Percentiles rank a stretch among this genome's conserved stretches.
phyloP scores from a whole-genome alignment of 2,797 vertebrate genomes.

The Spheniscus humboldti region DNA sequence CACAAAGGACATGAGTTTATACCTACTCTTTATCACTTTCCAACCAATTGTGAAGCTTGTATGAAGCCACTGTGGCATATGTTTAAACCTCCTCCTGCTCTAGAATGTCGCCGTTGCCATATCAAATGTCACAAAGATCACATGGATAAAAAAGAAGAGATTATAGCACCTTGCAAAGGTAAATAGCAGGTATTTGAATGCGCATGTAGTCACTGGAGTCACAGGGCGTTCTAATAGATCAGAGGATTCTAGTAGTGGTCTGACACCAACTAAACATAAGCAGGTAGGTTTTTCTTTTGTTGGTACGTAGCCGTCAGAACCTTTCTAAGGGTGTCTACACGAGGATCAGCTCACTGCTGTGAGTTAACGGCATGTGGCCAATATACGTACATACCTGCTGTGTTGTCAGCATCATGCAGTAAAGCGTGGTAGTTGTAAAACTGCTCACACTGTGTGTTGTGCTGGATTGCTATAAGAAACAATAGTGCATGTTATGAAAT shows the following conservation, averaged over 20 bases:
- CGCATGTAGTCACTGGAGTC: background rate
- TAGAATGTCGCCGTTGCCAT: conserved; percentile 95
- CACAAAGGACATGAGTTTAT: conserved; percentile 98
- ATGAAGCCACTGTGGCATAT: conserved; percentile 92
- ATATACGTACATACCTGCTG: fast-evolving
- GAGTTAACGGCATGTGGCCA: background rate
- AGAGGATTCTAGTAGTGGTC: background rate
- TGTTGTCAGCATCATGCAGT: background rate
- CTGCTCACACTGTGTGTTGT: background rate
- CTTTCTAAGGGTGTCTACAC: background rate
- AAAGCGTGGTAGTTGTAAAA: fast-evolving
- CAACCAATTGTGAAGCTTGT: conserved; percentile 93
- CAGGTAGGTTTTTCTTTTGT: background rate
- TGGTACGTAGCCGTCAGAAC: fast-evolving
- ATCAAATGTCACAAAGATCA: conserved; percentile 98
- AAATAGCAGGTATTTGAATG: conserved; percentile 14
- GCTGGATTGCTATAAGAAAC: background rate
- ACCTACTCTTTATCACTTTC: conserved; percentile 95
- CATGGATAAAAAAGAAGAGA: conserved; percentile 92
- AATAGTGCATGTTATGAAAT: background rate
- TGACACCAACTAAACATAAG: background rate
- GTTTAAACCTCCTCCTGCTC: conserved; percentile 93
- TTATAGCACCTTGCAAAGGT: conserved; percentile 94
- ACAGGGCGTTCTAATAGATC: background rate
- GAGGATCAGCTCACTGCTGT: background rate